Percentiles rank a stretch among this genome's conserved stretches.
phyloP scores from a whole-genome alignment of 2,888 invertebrate genomes.

The Sminthurides aquaticus region DNA sequence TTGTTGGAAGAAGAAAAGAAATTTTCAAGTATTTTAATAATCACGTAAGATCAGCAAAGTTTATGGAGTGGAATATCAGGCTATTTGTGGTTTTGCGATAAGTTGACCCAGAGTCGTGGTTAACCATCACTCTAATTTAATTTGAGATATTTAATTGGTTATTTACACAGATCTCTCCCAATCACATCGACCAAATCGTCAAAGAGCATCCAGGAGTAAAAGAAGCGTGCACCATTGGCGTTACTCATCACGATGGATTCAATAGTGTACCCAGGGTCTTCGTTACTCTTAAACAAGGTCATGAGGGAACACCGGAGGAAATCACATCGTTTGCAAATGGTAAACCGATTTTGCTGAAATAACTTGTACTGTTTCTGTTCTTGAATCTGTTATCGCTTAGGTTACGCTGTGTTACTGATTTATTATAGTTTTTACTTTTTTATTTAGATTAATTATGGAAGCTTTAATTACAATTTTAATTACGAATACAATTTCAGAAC shows the following conservation, averaged over 20 bases:
- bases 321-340: slow-evolving; percentile 33
- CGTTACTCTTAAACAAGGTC: slow-evolving; percentile 30
- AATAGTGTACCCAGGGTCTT: slow-evolving; percentile 38
- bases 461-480: not conserved
- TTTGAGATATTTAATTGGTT: no score
- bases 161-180: slow-evolving; percentile 34
- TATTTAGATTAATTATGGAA: not conserved
- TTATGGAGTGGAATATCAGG: no score
- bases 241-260: slow-evolving; percentile 34
- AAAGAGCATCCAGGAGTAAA: slow-evolving; percentile 32
- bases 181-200: slow-evolving; percentile 37
- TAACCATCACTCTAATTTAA: no score
- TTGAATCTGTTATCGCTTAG: no score
- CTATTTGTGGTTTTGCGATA: no score
- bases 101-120: no score
- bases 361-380: no score
- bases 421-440: not conserved
- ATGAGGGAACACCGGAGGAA: slow-evolving; percentile 17
- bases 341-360: slow-evolving; percentile 15
- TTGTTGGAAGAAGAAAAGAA: slow-evolving; percentile 39
- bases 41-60: no score
- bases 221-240: slow-evolving; percentile 39
- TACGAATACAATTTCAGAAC: not conserved
- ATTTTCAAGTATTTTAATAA: slow-evolving; percentile 38
- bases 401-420: no score